Evolutionary conservation across 2,888 invertebrate genomes (phyloP).

Genomic region (Chloromyia formosa): DNA sequence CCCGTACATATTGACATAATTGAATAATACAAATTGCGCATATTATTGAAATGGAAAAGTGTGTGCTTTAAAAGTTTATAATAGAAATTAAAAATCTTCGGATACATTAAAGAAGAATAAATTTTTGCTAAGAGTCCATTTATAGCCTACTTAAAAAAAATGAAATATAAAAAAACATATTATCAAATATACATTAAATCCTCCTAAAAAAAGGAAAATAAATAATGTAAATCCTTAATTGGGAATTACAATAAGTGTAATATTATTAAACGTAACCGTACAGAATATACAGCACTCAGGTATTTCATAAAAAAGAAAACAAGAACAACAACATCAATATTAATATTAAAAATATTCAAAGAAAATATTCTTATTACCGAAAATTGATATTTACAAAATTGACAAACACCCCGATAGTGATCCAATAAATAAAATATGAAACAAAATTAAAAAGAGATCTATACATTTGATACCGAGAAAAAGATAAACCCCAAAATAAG

Average conservation of each 20-base stretch:
- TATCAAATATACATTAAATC: not conserved
- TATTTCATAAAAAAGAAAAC: slow-evolving; percentile 41
- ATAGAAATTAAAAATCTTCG: not conserved
- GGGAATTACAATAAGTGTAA: slow-evolving; percentile 8
- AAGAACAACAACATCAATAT: slow-evolving; percentile 25
- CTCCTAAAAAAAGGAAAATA: not conserved
- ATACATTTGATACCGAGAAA: slow-evolving; percentile 25
- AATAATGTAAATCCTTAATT: not conserved
- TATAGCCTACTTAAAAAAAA: not conserved
- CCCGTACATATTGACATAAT: too few species aligned
- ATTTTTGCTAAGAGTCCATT: slow-evolving; percentile 13
- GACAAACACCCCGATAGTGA: not conserved
- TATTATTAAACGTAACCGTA: slow-evolving; percentile 32
- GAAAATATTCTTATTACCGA: slow-evolving; percentile 34
- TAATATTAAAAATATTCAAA: slow-evolving; percentile 25
- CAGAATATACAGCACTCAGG: slow-evolving; percentile 42
- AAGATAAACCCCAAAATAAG: slow-evolving; percentile 1
- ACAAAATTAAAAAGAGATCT: not conserved
- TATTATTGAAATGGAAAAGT: not conserved
- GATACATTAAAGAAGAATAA: not conserved
- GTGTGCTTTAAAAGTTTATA: slow-evolving; percentile 8
- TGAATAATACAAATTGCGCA: too few species aligned
- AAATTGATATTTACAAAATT: slow-evolving; percentile 40
- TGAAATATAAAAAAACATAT: too few species aligned
- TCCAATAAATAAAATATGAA: too few species aligned